phyloP scores from a whole-genome alignment of 2,113 vertebrate species.

The western clawed frog (Xenopus tropicalis) region DNA sequence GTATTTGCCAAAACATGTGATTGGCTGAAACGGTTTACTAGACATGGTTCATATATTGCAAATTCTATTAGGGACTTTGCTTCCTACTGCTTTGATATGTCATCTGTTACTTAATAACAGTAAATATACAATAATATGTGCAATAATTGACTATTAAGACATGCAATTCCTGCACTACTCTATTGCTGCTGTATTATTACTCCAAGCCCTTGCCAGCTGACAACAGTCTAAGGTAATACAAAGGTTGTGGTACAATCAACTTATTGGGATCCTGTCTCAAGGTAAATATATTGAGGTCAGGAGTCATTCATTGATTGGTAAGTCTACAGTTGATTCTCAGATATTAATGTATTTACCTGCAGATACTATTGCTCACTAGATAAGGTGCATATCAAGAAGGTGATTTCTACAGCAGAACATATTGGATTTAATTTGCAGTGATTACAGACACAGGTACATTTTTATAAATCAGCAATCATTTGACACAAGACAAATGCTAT shows the following conservation, averaged over 20 bases:
- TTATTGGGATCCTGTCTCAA: background rate
- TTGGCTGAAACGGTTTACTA: too few species aligned
- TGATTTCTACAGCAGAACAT: background rate
- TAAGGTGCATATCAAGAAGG: background rate
- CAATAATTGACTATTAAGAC: background rate
- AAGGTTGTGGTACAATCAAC: background rate
- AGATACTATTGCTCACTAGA: background rate
- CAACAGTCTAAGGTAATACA: background rate
- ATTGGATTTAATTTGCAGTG: background rate
- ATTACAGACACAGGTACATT: background rate
- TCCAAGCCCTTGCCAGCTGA: background rate
- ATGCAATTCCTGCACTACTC: background rate
- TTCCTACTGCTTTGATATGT: too few species aligned
- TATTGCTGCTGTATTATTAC: background rate
- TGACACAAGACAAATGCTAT: too few species aligned
- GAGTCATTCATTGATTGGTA: background rate
- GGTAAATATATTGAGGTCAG: background rate
- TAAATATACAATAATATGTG: background rate
- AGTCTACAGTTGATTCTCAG: background rate
- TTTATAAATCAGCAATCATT: background rate
- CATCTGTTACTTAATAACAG: background rate
- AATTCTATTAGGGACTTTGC: too few species aligned
- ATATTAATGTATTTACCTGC: constrained; percentile 2
- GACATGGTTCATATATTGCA: too few species aligned
- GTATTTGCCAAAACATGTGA: too few species aligned